Evolutionary conservation across 2,797 vertebrate genomes (phyloP).

Genomic region (Gymnothorax reevesii): DNA sequence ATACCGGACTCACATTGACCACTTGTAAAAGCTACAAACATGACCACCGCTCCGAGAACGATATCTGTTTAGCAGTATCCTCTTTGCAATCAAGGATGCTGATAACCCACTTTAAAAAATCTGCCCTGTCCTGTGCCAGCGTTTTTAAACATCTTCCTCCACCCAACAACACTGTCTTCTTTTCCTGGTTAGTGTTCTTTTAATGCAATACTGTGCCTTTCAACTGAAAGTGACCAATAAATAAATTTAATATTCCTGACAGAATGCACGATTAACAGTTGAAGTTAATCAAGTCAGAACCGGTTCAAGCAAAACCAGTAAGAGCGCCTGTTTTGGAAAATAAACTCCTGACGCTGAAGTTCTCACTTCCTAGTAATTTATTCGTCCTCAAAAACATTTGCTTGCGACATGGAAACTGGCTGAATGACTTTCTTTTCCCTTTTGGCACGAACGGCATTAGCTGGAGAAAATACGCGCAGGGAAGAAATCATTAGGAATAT

Average conservation of each 20-base stretch:
- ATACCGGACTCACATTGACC: constrained; percentile 44
- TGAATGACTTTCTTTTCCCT: constrained; percentile 68
- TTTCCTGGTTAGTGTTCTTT: constrained; percentile 92
- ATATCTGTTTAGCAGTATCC: constrained; percentile 62
- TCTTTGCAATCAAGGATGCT: constrained; percentile 70
- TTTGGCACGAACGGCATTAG: constrained; percentile 57
- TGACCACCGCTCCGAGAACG: constrained; percentile 57
- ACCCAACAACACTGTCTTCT: constrained; percentile 90
- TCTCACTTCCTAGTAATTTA: constrained; percentile 69
- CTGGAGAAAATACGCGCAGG: constrained; percentile 61
- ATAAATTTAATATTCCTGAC: constrained; percentile 77
- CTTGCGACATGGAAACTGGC: constrained; percentile 41
- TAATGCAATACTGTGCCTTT: constrained; percentile 93
- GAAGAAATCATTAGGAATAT: constrained; percentile 66
- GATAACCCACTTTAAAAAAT: constrained; percentile 72
- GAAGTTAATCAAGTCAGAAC: constrained; percentile 26
- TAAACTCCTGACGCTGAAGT: constrained; percentile 63
- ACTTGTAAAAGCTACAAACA: constrained; percentile 50
- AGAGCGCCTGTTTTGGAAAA: constrained; percentile 83
- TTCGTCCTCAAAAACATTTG: constrained; percentile 66
- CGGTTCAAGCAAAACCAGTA: constrained; percentile 48
- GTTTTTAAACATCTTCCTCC: constrained; percentile 94
- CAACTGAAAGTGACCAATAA: constrained; percentile 78
- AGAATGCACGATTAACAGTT: constrained; percentile 60
- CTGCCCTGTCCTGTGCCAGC: constrained; percentile 65